phyloP scores from a whole-genome alignment of 2,113 vertebrate species.

The Chlamydotis undulata region DNA sequence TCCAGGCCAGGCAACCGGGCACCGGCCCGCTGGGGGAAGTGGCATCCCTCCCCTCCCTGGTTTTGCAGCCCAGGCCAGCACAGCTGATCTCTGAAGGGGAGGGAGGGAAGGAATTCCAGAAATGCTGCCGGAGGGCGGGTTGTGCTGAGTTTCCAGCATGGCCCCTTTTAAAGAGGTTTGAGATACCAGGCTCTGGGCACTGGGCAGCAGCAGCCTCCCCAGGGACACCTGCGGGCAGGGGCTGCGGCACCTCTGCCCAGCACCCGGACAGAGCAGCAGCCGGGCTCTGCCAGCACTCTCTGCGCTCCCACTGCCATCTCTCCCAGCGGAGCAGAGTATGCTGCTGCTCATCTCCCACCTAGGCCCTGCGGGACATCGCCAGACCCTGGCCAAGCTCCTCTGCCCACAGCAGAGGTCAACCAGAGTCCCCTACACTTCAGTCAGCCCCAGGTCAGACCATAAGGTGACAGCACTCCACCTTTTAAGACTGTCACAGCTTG shows the following conservation, averaged over 20 bases:
- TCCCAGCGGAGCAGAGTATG: fast-evolving
- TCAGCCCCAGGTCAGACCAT: neutral
- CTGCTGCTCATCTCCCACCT: neutral
- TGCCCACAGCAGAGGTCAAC: fast-evolving
- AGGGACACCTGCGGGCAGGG: neutral
- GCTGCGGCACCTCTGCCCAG: neutral
- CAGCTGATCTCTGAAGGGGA: fast-evolving
- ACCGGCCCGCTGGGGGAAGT: fast-evolving
- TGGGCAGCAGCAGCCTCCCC: neutral
- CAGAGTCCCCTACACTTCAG: fast-evolving
- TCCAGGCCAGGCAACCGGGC: too few species aligned
- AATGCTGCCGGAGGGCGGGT: fast-evolving
- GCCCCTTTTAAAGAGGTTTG: neutral
- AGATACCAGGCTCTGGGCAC: too few species aligned
- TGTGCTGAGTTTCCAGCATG: neutral
- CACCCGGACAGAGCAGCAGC: neutral
- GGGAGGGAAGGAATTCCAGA: neutral
- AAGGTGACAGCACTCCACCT: fast-evolving
- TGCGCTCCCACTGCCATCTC: neutral
- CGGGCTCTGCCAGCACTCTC: fast-evolving
- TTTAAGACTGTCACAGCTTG: fast-evolving
- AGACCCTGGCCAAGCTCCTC: neutral
- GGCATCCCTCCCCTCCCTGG: fast-evolving
- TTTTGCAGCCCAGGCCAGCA: fast-evolving
- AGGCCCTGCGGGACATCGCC: fast-evolving